Evolutionary conservation across 1,140 invertebrate species (phyloP), one percentile per base, ranked within the genome.

Genomic region (Tetramorium parvispinum): DNA sequence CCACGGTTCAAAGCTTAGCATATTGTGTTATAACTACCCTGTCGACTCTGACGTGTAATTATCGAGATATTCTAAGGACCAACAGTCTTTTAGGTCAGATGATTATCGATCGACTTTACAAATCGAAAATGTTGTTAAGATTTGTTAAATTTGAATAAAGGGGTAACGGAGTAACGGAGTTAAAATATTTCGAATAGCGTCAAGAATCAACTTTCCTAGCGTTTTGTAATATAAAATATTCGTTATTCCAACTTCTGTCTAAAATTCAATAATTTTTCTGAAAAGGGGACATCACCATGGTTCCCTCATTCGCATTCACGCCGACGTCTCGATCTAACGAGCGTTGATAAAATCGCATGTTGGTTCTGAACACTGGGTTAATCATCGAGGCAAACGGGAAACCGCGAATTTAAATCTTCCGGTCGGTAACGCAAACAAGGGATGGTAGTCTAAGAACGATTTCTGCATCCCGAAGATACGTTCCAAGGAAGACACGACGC

Each of bases 21-120:
- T 57, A 85, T 73, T 70, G 77, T 53, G 63, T 85, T 89, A 83
- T 73, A 89, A 89, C 87, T 53, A 90, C 71, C 65, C 71, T 79
- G 86, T 89, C 88, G 78, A 37, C 21, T 53, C 61, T 87, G 88
- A 90, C 88, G 40, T 87, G 77, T 85, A 89, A 90, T 90, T 90
- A 90, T 89, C 88, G 85, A 73, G n/a, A 13, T 59, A 79, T 21
- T 53, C 49, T 27, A 63, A 63, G 37, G 75, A 79, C 68, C 49
- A 68, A n/a, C 49, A 68, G 82, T 76, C 83, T 85, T 77, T 71
- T 68, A 73, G 21, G 13, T 18, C 27, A 59, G 32, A 61, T 61
- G 59, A 24, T 3, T 65, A 85, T 55, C 13, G 87, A 49, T 88
- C 86, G 51, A 85, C 68, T 77, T 32, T 32, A 55, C 21, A 37